Base-by-base conservation (phyloP, 2,797 vertebrate genomes). In the Spinibarbus caldwelli region DNA sequence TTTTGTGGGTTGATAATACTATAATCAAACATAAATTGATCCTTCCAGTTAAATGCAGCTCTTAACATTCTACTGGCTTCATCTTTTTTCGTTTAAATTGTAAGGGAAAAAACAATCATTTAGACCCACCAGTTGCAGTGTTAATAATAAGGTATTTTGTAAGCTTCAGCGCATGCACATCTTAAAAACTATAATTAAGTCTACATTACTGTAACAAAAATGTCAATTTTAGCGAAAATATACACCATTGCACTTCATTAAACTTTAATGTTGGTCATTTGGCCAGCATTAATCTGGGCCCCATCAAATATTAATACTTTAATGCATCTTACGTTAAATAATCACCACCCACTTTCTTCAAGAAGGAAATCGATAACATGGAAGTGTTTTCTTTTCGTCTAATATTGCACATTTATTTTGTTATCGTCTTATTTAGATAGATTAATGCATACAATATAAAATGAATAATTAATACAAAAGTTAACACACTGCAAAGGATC, bases 261-360 rank as follows among this genome's bases (percentile, higher is more conserved):
- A 92, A 90, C 78, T 92, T 93, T 95, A 85, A 95, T 94, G 90
- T 26, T 29, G 89, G 86, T 91, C 92, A 91, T 86, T 82, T 88
- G 91, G 89, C 92, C 92, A 93, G 91, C 93, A 88, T 89, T 80
- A 92, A 84, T 41, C 67, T 64, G 52, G 77, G 79, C 80, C 82
- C 59, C 88, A 31, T 96, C 62, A 94, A 95, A 94, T 95, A 96
- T 96, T 94, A 92, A 96, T 94, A 86, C 86, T 85, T 86, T 90
- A 94, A 93, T 92, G 91, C 82, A 54, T 71, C 85, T 80, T 57
- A 23, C 77, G 89, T 92, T 92, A 92, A 93, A 93, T 93, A 94
- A 95, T 94, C 91, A 93, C 89, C 85, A 91, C 93, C 78, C 6
- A 43, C 86, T 91, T 93, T 91, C 78, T 59, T 75, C 38, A 26